phyloP scores from a whole-genome alignment of 2,888 invertebrate genomes.

The Hypercompe scribonia region DNA sequence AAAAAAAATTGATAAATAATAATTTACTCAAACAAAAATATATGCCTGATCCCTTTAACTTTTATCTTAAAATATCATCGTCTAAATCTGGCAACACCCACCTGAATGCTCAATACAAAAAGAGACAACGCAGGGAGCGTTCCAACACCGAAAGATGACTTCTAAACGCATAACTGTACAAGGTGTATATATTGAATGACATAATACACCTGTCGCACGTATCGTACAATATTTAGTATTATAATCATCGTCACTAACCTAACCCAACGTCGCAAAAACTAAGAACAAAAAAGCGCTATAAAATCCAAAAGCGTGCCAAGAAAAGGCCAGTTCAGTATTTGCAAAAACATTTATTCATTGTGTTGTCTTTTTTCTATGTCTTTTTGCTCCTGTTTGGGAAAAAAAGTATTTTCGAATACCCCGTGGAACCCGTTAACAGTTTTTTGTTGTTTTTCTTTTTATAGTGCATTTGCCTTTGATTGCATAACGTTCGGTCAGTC shows the following conservation, averaged over 20 bases:
- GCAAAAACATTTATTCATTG: constrained; percentile 82
- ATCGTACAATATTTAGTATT: constrained; percentile 41
- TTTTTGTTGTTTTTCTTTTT: constrained; percentile 65
- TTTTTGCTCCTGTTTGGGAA: constrained; percentile 78
- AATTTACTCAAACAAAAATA: no score
- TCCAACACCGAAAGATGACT: neutral
- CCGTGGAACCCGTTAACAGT: constrained; percentile 78
- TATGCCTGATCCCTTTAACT: no score
- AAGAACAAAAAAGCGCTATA: constrained; percentile 37
- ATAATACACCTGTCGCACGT: constrained; percentile 5
- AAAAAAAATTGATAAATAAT: neutral
- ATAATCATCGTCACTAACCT: constrained; percentile 57
- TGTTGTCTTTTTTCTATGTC: constrained; percentile 64
- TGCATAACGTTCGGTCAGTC: constrained; percentile 50
- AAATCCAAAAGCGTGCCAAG: constrained; percentile 78
- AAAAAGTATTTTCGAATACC: constrained; percentile 64
- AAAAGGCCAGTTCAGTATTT: constrained; percentile 77
- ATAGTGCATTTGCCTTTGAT: constrained; percentile 44
- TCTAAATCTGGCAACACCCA: neutral
- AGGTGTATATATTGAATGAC: neutral
- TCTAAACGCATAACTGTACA: neutral
- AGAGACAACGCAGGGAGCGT: neutral
- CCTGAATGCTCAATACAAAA: neutral
- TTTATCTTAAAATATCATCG: no score
- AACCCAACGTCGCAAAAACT: constrained; percentile 67